Evolutionary conservation across 2,797 vertebrate species (phyloP), one percentile per base, ranked within the genome.

Genomic region (Sorex maritimensis): DNA sequence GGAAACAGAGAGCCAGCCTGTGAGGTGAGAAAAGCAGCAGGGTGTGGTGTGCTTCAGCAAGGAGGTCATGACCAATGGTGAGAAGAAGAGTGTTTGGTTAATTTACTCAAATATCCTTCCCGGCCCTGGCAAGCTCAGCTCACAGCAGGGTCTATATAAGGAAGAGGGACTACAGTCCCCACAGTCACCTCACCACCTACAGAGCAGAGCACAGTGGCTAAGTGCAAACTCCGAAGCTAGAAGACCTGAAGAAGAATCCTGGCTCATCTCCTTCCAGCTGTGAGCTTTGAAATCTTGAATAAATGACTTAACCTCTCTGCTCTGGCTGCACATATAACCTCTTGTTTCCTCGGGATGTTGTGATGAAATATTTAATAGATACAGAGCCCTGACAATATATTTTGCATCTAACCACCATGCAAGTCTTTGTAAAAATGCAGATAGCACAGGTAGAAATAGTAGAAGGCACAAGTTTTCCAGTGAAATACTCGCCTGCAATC

Each of bases 281-380:
- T 44, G 26, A 84, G 26, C 14, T 84, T 17, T 67, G 55, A 79
- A 30, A 65, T 79, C 11, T 28, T 82, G 13, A 44, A 23, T 61
- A 90, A 71, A 38, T 71, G 41, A 75, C 63, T 75, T 85, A 84
- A 88, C 4, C 58, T 61, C 58, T 61, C 58, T 19, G 58, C 15
- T 23, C 6, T 61, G 58, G 58, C 58, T 61, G 58, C 21, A 61
- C 58, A 61, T 61, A 23, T 17, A 61, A 61, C 21, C 58, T 3
- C 44, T 80, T 78, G 38, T 61, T 87, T 77, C 15, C 49, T 77
- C 21, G 58, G 49, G n/a, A 41, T 72, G 55, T 68, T 75, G 38
- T 15, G 30, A 72, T 92, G 86, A 86, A 67, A 72, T 38, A 61
- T 61, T 61, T 21, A 44, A 14, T 81, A 92, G 67, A 58, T 49